Conservation (phyloP, 2,113 vertebrate species). For the Morone saxatilis region DNA sequence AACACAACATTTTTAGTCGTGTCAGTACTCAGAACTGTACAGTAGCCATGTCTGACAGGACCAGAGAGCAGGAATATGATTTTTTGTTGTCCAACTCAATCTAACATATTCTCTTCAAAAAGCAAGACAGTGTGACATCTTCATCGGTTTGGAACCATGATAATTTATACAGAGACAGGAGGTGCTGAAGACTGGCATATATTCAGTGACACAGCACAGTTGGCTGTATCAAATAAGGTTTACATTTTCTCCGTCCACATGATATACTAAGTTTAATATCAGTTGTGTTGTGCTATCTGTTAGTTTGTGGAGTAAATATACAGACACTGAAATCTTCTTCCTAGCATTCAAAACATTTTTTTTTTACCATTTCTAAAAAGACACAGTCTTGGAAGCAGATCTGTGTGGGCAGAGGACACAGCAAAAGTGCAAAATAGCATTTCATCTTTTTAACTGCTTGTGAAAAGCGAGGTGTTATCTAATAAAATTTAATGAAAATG, state of each 20-base stretch:
- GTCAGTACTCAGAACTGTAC: slow-evolving; percentile 3
- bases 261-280: slow-evolving; percentile 17
- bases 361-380: not conserved
- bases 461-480: slow-evolving; percentile 72
- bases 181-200: slow-evolving; percentile 48
- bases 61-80: slow-evolving; percentile 10
- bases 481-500: slow-evolving; percentile 81
- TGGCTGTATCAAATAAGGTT: slow-evolving; percentile 10
- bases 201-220: slow-evolving; percentile 48
- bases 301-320: slow-evolving; percentile 15
- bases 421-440: slow-evolving; percentile 69
- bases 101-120: slow-evolving; percentile 31
- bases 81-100: slow-evolving; percentile 35
- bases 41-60: not conserved
- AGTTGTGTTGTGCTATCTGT: slow-evolving; percentile 4
- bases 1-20: not conserved
- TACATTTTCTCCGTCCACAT: not conserved
- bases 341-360: slow-evolving; percentile 17
- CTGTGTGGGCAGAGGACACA: slow-evolving; percentile 58
- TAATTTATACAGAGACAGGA: slow-evolving; percentile 71
- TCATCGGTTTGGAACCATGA: slow-evolving; percentile 41
- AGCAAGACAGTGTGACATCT: slow-evolving; percentile 12
- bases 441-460: slow-evolving; percentile 68
- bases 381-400: slow-evolving; percentile 38
- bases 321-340: slow-evolving; percentile 13